Percentiles rank a stretch among this genome's conserved stretches.
phyloP scores from a whole-genome alignment of 35 echinoderm and acorn worm species.

The Hemicentrotus pulcherrimus region DNA sequence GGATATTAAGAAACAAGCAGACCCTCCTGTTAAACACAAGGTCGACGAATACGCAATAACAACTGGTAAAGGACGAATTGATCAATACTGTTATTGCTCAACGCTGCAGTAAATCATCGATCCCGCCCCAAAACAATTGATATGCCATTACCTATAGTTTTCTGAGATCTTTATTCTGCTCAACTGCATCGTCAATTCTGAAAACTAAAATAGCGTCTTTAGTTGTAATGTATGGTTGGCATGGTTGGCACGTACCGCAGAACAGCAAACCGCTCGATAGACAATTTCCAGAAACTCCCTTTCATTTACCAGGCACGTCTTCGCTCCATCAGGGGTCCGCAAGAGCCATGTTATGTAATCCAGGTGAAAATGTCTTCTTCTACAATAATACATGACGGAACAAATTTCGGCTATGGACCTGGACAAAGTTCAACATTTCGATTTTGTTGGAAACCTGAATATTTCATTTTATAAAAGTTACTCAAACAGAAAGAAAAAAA shows the following conservation, averaged over 20 bases:
- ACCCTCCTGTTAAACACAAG: not conserved
- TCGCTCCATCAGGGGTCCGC: too few relatives aligned
- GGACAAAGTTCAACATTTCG: too few relatives aligned
- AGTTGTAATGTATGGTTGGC: not conserved
- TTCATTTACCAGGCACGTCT: not conserved
- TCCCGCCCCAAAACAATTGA: not conserved
- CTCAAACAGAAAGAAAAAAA: too few relatives aligned
- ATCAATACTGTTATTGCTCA: not conserved
- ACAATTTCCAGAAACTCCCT: not conserved
- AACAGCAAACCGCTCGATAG: not conserved
- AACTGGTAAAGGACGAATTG: not conserved
- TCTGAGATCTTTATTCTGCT: not conserved
- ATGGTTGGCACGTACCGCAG: not conserved
- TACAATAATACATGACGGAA: too few relatives aligned
- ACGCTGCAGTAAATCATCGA: not conserved
- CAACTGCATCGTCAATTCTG: not conserved
- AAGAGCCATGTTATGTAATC: too few relatives aligned
- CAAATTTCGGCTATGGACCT: too few relatives aligned
- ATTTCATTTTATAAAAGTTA: too few relatives aligned
- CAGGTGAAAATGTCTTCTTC: too few relatives aligned
- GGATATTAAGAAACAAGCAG: not conserved
- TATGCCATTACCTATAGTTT: not conserved
- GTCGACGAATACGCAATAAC: not conserved
- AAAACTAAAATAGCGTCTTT: not conserved
- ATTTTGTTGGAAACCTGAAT: too few relatives aligned